These are phyloP conservation scores for Chelon auratus DNA, from an alignment of 2,797 vertebrate species.

Conservation along the genomic window DNA sequence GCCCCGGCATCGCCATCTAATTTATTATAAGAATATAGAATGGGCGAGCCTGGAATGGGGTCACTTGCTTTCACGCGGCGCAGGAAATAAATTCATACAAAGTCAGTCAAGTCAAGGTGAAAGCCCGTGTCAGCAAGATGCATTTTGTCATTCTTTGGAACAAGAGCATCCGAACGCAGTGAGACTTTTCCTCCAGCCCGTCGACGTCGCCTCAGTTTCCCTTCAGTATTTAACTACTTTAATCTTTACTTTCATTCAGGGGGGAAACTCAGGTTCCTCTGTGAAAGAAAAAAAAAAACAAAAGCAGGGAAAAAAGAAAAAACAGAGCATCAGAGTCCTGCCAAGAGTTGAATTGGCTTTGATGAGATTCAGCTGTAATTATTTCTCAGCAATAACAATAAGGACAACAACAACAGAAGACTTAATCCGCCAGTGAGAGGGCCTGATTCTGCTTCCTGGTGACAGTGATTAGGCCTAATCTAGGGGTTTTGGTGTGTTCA, in stretches of 20 bases:
- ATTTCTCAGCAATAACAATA: slow-evolving; percentile 87
- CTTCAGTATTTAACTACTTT: slow-evolving; percentile 65
- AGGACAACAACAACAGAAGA: slow-evolving; percentile 85
- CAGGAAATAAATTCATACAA: slow-evolving; percentile 83
- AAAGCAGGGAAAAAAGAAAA: neutral
- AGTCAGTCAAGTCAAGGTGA: slow-evolving; percentile 89
- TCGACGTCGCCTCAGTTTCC: slow-evolving; percentile 52
- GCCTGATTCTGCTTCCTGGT: slow-evolving; percentile 84
- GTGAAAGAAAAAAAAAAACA: slow-evolving; percentile 45
- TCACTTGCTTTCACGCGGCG: slow-evolving; percentile 79
- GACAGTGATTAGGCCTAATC: slow-evolving; percentile 88
- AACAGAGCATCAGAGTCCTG: slow-evolving; percentile 70
- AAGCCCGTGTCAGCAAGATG: slow-evolving; percentile 82
- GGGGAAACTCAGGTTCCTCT: slow-evolving; percentile 71
- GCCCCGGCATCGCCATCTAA: slow-evolving; percentile 84
- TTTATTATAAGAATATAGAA: slow-evolving; percentile 88
- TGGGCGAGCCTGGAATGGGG: slow-evolving; percentile 82
- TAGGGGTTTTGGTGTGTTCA: slow-evolving; percentile 83
- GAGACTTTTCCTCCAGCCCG: slow-evolving; percentile 38
- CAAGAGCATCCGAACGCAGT: slow-evolving; percentile 62
- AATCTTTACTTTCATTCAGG: slow-evolving; percentile 73
- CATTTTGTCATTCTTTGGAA: slow-evolving; percentile 73
- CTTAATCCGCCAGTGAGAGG: slow-evolving; percentile 88
- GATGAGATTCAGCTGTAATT: slow-evolving; percentile 88
- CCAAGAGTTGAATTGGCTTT: slow-evolving; percentile 87